Percentiles rank a stretch among this genome's conserved stretches.
Evolutionary conservation across 2,888 invertebrate species (phyloP).

Genomic region (Gari tellinella): DNA sequence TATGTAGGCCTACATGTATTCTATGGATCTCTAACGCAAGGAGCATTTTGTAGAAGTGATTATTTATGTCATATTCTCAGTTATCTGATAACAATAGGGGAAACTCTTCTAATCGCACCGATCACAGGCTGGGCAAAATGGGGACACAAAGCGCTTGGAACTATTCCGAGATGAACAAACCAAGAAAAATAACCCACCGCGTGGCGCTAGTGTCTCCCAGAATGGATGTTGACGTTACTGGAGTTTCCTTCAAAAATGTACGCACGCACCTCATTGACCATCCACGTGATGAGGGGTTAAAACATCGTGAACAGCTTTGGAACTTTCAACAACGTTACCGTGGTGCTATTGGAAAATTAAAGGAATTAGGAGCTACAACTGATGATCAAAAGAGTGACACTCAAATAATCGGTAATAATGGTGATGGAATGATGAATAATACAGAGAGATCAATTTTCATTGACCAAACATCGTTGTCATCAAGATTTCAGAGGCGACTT

Average conservation of each 20-base stretch:
- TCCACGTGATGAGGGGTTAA: conserved; percentile 58
- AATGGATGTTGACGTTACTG: conserved; percentile 60
- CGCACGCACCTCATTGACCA: conserved; percentile 59
- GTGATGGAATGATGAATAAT: not conserved
- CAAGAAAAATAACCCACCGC: conserved; percentile 35
- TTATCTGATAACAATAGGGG: too few relatives aligned
- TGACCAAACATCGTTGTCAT: conserved; percentile 40
- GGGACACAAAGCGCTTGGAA: conserved; percentile 47
- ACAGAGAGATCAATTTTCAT: not conserved
- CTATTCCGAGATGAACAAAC: conserved; percentile 28
- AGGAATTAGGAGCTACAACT: not conserved
- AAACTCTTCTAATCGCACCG: too few relatives aligned
- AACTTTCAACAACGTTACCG: conserved; percentile 57
- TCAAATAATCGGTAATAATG: not conserved
- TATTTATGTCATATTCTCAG: too few relatives aligned
- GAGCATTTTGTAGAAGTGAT: too few relatives aligned
- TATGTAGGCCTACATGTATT: too few relatives aligned
- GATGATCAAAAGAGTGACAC: conserved; percentile 6
- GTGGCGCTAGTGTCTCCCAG: conserved; percentile 47
- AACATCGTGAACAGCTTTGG: conserved; percentile 59
- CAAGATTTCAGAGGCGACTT: conserved; percentile 42
- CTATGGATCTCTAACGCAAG: too few relatives aligned
- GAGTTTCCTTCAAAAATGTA: conserved; percentile 44
- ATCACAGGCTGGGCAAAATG: conserved; percentile 15
- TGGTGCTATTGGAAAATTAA: conserved; percentile 43